Evolutionary conservation across 1,140 invertebrate species (phyloP).

Genomic region (Anastatus disparis): DNA sequence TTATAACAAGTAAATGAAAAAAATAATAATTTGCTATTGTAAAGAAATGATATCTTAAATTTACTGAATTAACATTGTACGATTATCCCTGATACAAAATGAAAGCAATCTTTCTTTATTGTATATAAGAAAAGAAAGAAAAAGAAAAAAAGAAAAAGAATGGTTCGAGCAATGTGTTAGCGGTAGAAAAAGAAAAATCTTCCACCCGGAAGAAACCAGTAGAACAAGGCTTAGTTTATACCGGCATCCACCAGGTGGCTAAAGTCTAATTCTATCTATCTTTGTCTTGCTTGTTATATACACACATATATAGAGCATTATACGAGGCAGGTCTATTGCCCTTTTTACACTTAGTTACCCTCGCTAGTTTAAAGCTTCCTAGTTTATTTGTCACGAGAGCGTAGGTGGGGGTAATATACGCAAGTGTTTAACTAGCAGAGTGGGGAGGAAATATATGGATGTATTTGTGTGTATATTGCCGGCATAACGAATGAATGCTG

Average conservation of each 20-base stretch:
- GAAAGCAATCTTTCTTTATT: too few species aligned
- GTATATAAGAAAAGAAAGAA: too few species aligned
- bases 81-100: too few species aligned
- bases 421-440: conserved; percentile 26
- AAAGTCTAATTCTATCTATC: conserved; percentile 9
- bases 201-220: conserved; percentile 13
- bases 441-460: background rate
- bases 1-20: too few species aligned
- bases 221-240: conserved; percentile 43
- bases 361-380: too few species aligned
- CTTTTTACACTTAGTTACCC: conserved; percentile 14
- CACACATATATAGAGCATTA: too few species aligned
- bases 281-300: background rate
- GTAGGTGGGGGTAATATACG: conserved; percentile 26
- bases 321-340: background rate
- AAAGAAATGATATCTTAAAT: too few species aligned
- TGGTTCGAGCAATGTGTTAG: background rate
- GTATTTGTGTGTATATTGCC: too few species aligned
- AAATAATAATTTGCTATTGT: too few species aligned
- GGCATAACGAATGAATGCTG: too few species aligned
- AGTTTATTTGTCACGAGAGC: background rate
- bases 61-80: too few species aligned
- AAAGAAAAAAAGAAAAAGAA: too few species aligned
- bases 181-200: background rate
- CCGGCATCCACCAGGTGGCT: conserved; percentile 56